phyloP scores from a whole-genome alignment of 2,797 vertebrate genomes.

The Eleutherodactylus coqui region DNA sequence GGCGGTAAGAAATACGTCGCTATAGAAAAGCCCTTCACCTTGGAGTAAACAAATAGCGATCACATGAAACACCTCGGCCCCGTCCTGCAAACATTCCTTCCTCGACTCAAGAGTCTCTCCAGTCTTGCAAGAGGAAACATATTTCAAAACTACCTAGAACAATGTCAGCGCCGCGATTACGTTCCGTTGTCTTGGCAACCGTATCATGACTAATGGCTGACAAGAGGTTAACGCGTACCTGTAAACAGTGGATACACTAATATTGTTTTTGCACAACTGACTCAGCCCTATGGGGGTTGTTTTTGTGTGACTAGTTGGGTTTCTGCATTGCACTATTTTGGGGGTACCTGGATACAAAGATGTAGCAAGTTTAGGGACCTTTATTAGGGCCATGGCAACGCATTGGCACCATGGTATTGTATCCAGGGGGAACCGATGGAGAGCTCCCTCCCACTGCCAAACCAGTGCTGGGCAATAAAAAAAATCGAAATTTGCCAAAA shows the following conservation, averaged over 20 bases:
- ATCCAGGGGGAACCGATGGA: no score
- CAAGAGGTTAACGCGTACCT: neutral
- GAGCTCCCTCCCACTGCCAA: no score
- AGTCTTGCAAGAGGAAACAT: conserved; percentile 2
- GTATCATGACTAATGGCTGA: neutral
- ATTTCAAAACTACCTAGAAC: neutral
- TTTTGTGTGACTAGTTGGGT: no score
- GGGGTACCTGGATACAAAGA: no score
- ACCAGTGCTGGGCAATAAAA: no score
- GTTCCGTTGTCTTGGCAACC: conserved; percentile 29
- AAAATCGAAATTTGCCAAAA: no score
- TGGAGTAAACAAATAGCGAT: conserved; percentile 17
- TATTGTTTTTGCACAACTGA: no score
- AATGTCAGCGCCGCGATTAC: neutral
- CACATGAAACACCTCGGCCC: neutral
- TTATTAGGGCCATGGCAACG: no score
- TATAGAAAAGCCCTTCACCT: neutral
- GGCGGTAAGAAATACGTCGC: neutral
- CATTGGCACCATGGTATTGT: no score
- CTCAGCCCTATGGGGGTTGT: no score
- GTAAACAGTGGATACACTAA: neutral
- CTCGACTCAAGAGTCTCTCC: neutral
- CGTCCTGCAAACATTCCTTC: neutral
- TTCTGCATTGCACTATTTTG: no score
- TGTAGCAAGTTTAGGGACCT: no score